These are phyloP conservation scores for Montipora cactus DNA, from an alignment of 64 coral and sea anemone genomes.

Conservation along the genomic window DNA sequence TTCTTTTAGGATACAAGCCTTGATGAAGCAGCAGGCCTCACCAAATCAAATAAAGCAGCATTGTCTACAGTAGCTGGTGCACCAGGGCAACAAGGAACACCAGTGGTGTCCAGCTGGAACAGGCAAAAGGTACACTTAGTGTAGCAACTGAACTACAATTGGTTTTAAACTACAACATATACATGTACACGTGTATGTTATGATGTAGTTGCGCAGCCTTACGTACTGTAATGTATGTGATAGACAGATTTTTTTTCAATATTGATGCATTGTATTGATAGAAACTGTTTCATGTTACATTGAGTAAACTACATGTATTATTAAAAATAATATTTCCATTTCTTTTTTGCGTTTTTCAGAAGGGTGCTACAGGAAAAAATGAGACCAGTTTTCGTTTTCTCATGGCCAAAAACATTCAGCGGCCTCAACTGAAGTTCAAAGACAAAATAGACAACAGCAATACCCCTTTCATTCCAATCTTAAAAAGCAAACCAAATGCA, in stretches of 20 bases:
- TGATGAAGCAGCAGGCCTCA: conserved; percentile 91
- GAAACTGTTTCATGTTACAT: no score
- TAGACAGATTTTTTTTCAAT: no score
- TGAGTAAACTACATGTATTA: background rate
- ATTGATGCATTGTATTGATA: no score
- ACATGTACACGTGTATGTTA: no score
- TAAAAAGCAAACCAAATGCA: conserved; percentile 93
- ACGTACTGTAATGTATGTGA: no score
- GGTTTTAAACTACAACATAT: no score
- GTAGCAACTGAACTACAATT: no score
- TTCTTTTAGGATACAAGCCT: conserved; percentile 83
- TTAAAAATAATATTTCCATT: background rate
- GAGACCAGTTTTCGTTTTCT: conserved; percentile 84
- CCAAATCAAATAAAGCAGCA: conserved; percentile 83
- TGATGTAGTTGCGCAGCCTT: no score
- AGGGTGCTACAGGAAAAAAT: conserved; percentile 35
- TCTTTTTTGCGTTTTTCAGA: conserved; percentile 24
- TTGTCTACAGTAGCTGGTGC: conserved; percentile 55
- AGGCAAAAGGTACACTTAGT: conserved; percentile 39
- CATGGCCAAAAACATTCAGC: conserved; percentile 96
- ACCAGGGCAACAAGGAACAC: conserved; percentile 78
- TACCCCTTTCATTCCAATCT: conserved; percentile 89
- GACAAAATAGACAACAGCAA: conserved; percentile 95
- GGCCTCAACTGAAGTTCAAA: conserved; percentile 94
- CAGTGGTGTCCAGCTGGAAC: conserved; percentile 97